Evolutionary conservation across 2,888 invertebrate genomes (phyloP), one percentile per base, ranked within the genome.

Genomic region (Nymphalis c-album): DNA sequence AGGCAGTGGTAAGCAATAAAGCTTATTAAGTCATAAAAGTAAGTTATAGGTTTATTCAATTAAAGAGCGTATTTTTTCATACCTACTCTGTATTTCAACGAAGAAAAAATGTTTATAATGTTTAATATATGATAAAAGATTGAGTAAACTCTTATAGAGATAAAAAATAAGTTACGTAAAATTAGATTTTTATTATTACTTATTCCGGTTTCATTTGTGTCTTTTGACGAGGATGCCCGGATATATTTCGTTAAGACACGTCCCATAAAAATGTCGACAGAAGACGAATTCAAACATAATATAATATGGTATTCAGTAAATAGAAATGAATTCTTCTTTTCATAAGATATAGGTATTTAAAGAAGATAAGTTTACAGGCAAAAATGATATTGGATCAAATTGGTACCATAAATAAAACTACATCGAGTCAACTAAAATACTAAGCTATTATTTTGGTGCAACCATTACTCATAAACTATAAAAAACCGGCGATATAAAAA

Each of bases 1-100:
- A 68, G 66, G 65, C 69, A 71, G 67, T 69, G 61, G 61, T 31
- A 63, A 58, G 50, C 17, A 26, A 22, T 22, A 35, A 16, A 60
- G 46, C 48, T 50, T 61, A 13, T 13, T 26, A 22, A 48, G 22
- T 31, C 31, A 31, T 35, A 18, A 61, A 18, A 51, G 35, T 50
- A 50, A 61, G 8, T 60, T 60, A 60, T 6, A 26, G 17, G 8
- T 55, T 55, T 13, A 55, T 55, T 31, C 7, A 18, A 50, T 48
- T 48, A 50, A 50, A 50, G n/a, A 18, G 48, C 48, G 2, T 18
- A 18, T 18, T 6, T 50, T 50, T 13, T 13, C 7, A 35, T 35
- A 1, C 35, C 18, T 0, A 48, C 48, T 2, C 0, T 3, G 18
- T 48, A n/a, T 18, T 18, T 48, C n/a, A 7, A 48, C 7, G 48